Base-by-base conservation (phyloP, 2,888 invertebrate species). In the Cryptus armator region DNA sequence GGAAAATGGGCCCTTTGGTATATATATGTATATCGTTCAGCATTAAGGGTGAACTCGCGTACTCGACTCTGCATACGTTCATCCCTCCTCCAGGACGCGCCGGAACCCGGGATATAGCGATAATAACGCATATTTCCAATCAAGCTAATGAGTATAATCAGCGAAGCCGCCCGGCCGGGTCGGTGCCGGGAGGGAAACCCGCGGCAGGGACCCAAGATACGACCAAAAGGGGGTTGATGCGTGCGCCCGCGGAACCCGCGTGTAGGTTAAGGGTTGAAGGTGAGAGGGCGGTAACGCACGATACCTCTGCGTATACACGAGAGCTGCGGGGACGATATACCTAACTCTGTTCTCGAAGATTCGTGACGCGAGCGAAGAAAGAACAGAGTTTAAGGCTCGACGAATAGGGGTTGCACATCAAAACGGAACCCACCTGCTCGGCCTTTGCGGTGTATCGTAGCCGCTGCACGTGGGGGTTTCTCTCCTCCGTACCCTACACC, bases 91-190 rank as follows among this genome's bases (percentile, higher is more conserved):
- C 53, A 1, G 19, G 84, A 86, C 84, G 68, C 79, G 24, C 67
- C 7, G 19, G 24, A 77, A 68, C 44, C 86, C 78, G 66, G 67
- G 83, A 84, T 81, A 66, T 16, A 62, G 43, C 48, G 62, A 85
- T 88, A 90, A 90, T 89, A 89, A 88, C 87, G 87, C 85, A 88
- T 88, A 88, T 89, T 89, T 90, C 88, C 90, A 91, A 92, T 91
- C 89, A 90, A 89, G 86, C 89, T 91, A 91, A 92, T 91, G 90
- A 90, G 89, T 90, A 87, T 89, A 91, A 91, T 91, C 89, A 88
- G 85, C 68, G 79, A 84, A 70, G 44, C 70, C 72, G 56, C 24
- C 70, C 72, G 56, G 79, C 51, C 67, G 6, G 77, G 32, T 32
- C 80, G 51, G 68, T 64, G 71, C 70, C 72, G 83, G 72, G 83